Base-by-base conservation (phyloP, 2,888 invertebrate genomes). In the Ptilodon capucinus region DNA sequence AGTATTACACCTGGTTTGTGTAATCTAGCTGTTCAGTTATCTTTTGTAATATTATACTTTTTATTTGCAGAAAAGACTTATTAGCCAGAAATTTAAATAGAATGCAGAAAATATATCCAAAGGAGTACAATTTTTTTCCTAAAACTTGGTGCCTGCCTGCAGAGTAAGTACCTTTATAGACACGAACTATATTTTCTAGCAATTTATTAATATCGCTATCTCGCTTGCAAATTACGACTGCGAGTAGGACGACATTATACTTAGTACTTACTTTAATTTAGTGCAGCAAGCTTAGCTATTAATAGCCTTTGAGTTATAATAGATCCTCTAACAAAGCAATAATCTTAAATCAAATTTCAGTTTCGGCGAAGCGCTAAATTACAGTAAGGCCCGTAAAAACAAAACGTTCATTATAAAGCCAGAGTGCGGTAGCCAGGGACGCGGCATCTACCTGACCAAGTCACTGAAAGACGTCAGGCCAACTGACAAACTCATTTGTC, bases 61-160 rank as follows among this genome's bases (percentile, higher is more conserved):
- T 28, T 43, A 56, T 51, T 71, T 72, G 79, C 75, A 92, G 97
- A 55, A 98, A 98, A 84, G 98, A 98, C 88, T 87, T 97, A 44
- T 87, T 98, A 19, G 97, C 97, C 1, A 92, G 97, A 48, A 98
- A 98, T 84, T 92, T 98, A 52, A 97, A 97, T 79, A 93, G 97
- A 61, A 97, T 98, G 97, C 92, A 95, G 53, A 95, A 96, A 81
- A 89, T 96, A 46, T 98, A 96, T 81, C 97, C 97, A 0, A 95
- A 95, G 66, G 97, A 98, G 57, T 98, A 97, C 80, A 96, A 95
- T 74, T 96, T 98, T 77, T 98, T 97, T 79, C 98, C 98, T 0
- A 97, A 96, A 88, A 97, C 97, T 7, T 98, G 98, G 97, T 96
- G 97, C 81, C 92, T 98, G 60, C 98, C 98, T 19, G 95, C 97